These are phyloP conservation scores for Halocynthia aurantium DNA, from an alignment of 23 tunicate genomes.

Conservation along the genomic window DNA sequence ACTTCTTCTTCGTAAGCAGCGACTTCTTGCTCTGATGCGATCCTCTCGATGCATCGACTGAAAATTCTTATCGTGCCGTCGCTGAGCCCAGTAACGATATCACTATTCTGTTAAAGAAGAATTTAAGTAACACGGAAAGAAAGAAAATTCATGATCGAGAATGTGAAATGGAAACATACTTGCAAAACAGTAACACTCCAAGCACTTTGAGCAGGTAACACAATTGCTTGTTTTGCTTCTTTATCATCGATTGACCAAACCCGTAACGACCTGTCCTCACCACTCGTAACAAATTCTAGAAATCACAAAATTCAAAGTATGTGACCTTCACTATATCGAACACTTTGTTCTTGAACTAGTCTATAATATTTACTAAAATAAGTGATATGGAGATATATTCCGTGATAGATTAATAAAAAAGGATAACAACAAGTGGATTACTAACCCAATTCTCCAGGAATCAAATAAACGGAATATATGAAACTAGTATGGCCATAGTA, in stretches of 20 bases:
- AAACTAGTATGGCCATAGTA: conserved; percentile 77
- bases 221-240: conserved; percentile 34
- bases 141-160: background rate
- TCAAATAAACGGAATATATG: conserved; percentile 52
- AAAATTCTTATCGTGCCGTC: conserved; percentile 78
- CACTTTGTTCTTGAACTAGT: too few species aligned
- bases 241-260: conserved; percentile 34
- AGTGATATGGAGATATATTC: background rate
- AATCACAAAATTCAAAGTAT: background rate
- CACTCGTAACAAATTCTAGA: conserved; percentile 38
- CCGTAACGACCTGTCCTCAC: conserved; percentile 67
- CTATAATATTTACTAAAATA: too few species aligned
- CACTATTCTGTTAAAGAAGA: conserved; percentile 43
- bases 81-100: conserved; percentile 70
- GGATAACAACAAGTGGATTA: background rate
- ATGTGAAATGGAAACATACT: background rate
- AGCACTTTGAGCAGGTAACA: conserved; percentile 57
- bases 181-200: conserved; percentile 45
- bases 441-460: conserved; percentile 17
- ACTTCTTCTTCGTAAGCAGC: conserved; percentile 68
- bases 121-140: background rate
- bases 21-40: conserved; percentile 36
- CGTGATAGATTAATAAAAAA: background rate
- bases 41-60: conserved; percentile 16
- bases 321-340: too few species aligned